Evolutionary conservation across 92 coral and sea anemone species (phyloP).

Genomic region (Epizoanthus stellaris): DNA sequence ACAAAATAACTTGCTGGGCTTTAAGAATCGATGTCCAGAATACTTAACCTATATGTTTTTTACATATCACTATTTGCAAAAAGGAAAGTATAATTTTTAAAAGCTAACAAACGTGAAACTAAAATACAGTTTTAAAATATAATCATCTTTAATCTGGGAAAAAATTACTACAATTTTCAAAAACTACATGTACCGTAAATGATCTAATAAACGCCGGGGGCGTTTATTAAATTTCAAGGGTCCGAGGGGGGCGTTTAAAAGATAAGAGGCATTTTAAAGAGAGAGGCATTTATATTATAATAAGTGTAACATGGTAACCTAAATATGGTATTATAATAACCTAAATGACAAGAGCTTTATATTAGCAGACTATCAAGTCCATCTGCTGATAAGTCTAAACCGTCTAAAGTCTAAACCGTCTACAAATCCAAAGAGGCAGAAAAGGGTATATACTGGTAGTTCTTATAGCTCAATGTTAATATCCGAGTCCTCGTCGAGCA

Average conservation of each 20-base stretch:
- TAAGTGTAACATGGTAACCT: constrained; percentile 30
- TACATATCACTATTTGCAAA: too few species aligned
- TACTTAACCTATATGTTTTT: too few species aligned
- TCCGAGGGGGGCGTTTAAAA: not conserved
- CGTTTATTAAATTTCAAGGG: constrained; percentile 10
- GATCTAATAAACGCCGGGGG: constrained; percentile 10
- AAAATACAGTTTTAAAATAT: too few species aligned
- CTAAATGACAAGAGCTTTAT: constrained; percentile 56
- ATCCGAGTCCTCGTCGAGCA: constrained; percentile 49
- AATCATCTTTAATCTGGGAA: too few species aligned
- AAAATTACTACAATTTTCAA: too few species aligned
- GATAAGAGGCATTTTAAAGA: not conserved
- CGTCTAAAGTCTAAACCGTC: constrained; percentile 19
- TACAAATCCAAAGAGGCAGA: constrained; percentile 4
- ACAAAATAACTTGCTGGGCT: too few species aligned
- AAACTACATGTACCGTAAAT: not conserved
- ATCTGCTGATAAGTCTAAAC: constrained; percentile 51
- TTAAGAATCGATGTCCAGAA: too few species aligned
- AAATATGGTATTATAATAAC: constrained; percentile 51
- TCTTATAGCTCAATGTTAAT: constrained; percentile 53
- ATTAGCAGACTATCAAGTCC: constrained; percentile 52
- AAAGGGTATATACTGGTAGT: constrained; percentile 42
- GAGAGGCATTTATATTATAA: constrained; percentile 5
- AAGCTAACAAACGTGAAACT: too few species aligned
- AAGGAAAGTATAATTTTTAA: too few species aligned